Percentiles rank a stretch among this genome's conserved stretches.
phyloP scores from a whole-genome alignment of 2,888 invertebrate genomes.

The Eilema sororculum region DNA sequence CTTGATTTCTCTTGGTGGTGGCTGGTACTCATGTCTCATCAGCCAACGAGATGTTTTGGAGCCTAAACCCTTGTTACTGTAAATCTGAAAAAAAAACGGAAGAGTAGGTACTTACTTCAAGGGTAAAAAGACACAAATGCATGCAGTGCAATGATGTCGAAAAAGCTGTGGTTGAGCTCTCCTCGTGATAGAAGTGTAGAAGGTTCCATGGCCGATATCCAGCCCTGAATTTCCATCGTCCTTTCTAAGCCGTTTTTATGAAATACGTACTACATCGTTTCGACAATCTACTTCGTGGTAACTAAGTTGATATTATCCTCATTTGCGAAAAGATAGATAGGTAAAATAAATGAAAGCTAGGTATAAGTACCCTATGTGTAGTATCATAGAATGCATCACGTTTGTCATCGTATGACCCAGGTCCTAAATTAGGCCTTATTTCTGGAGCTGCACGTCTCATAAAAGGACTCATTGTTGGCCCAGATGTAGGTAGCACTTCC shows the following conservation, averaged over 20 bases:
- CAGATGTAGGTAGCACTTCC: slow-evolving; percentile 77
- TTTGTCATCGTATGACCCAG: slow-evolving; percentile 66
- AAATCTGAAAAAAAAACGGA: slow-evolving; percentile 63
- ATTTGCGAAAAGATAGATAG: neutral
- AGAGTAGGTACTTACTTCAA: too few species aligned
- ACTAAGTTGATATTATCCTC: neutral
- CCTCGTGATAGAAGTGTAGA: too few species aligned
- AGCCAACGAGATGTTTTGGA: slow-evolving; percentile 73
- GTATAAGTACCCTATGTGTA: slow-evolving; percentile 65
- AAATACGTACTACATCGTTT: too few species aligned
- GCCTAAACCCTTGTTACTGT: slow-evolving; percentile 72
- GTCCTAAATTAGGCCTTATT: slow-evolving; percentile 66
- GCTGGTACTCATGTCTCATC: slow-evolving; percentile 76
- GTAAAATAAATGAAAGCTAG: too few species aligned
- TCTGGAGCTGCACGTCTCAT: slow-evolving; percentile 77
- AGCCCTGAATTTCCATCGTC: too few species aligned
- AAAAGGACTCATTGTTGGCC: slow-evolving; percentile 77
- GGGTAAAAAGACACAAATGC: too few species aligned
- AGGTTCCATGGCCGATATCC: too few species aligned
- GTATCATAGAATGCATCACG: slow-evolving; percentile 74
- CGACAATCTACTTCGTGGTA: too few species aligned
- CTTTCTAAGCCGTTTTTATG: too few species aligned
- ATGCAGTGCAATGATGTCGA: too few species aligned
- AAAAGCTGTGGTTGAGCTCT: too few species aligned
- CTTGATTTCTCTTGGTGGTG: slow-evolving; percentile 66